Evolutionary conservation across 2,888 invertebrate genomes (phyloP).

Genomic region (Charanyca ferruginea): DNA sequence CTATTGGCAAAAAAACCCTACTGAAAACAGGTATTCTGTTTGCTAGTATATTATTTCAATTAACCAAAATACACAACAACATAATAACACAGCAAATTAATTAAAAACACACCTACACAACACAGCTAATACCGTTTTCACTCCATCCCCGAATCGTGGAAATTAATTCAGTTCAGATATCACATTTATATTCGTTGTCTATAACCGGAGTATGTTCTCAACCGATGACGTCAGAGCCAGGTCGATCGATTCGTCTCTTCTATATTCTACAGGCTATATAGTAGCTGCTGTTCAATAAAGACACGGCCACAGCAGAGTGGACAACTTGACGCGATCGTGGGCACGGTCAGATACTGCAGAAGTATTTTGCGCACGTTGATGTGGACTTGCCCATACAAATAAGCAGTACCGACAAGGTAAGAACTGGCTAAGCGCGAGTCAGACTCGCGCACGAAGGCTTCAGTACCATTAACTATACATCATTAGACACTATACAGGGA

Average conservation of each 20-base stretch:
- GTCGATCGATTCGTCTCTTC: constrained; percentile 58
- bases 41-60: background rate
- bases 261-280: constrained; percentile 11
- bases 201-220: constrained; percentile 25
- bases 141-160: constrained; percentile 1
- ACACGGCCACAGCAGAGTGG: background rate
- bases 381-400: too few species aligned
- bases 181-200: constrained; percentile 32
- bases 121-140: constrained; percentile 10
- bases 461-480: too few species aligned
- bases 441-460: too few species aligned
- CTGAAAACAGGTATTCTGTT: background rate
- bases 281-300: background rate
- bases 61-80: background rate
- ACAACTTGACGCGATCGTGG: too few species aligned
- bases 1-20: too few species aligned
- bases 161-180: constrained; percentile 38
- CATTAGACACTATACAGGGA: too few species aligned
- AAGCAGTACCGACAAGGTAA: too few species aligned
- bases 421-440: too few species aligned
- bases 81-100: background rate
- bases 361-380: too few species aligned
- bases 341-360: too few species aligned
- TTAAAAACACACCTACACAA: background rate
- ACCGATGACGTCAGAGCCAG: constrained; percentile 55